A percentile compares a stretch with the other conserved stretches of the same genome.
These are phyloP conservation scores for Porites australiensis DNA, from an alignment of 64 coral and sea anemone species.

Conservation along the genomic window DNA sequence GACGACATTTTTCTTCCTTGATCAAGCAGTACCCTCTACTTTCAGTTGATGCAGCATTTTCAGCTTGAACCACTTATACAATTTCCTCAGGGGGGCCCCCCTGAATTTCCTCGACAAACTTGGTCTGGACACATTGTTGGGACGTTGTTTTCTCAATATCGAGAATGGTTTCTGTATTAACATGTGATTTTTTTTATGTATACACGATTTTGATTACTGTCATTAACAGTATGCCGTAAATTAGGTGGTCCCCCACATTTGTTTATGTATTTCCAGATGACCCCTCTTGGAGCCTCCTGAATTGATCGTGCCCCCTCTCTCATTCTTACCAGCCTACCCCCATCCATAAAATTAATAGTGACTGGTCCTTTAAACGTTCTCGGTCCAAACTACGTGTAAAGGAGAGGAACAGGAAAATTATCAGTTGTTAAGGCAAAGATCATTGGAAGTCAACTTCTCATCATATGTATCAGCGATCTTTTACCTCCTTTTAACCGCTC, in stretches of 20 bases:
- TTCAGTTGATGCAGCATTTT: background rate
- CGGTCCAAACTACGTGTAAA: background rate
- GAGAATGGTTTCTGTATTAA: background rate
- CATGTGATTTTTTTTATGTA: background rate
- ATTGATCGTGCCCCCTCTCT: background rate
- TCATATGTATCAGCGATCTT: background rate
- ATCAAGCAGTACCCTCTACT: background rate
- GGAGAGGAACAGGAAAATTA: background rate
- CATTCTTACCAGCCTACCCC: no score
- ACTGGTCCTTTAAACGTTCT: background rate
- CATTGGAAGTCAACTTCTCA: background rate
- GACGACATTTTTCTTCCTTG: background rate
- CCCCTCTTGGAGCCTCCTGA: background rate
- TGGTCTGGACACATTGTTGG: background rate
- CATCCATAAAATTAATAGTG: no score
- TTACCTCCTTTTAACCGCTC: background rate
- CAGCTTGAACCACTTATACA: background rate
- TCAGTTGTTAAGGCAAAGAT: background rate
- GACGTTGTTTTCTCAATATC: background rate
- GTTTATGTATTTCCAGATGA: background rate
- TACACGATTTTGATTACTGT: background rate
- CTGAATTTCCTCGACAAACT: background rate
- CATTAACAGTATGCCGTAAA: background rate
- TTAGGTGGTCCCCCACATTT: background rate
- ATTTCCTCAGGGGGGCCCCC: background rate